phyloP scores from a whole-genome alignment of 2,797 vertebrate genomes.

The Helostoma temminkii region DNA sequence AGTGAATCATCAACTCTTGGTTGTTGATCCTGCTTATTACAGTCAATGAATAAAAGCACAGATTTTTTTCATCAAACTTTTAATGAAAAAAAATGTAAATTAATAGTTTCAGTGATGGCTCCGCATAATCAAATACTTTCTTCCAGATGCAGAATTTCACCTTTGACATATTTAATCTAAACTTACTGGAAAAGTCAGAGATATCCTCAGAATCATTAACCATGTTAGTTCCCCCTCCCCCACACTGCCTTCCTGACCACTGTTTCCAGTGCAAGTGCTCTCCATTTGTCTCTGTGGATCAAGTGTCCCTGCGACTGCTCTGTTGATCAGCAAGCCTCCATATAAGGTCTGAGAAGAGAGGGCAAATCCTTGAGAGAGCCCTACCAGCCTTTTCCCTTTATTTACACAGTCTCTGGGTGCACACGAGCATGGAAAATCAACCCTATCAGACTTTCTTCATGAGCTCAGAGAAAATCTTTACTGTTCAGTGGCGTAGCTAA shows the following conservation, averaged over 20 bases:
- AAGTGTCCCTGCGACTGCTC: conserved; percentile 75
- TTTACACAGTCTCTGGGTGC: conserved; percentile 75
- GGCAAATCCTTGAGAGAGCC: conserved; percentile 74
- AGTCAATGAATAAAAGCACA: conserved; percentile 2
- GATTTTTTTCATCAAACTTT: conserved; percentile 2
- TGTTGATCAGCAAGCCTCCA: conserved; percentile 79
- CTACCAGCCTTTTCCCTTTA: conserved; percentile 75
- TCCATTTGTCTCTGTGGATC: conserved; percentile 83
- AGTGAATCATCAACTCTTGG: conserved; percentile 60
- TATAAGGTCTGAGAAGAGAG: conserved; percentile 81
- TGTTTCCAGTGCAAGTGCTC: conserved; percentile 78
- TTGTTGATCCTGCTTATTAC: conserved; percentile 43
- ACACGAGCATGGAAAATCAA: conserved; percentile 69
- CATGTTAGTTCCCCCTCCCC: conserved; percentile 59
- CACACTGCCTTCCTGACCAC: conserved; percentile 48
- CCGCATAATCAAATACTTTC: background rate
- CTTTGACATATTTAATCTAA: conserved; percentile 27
- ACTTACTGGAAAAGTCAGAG: conserved; percentile 41
- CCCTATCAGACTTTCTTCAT: conserved; percentile 55
- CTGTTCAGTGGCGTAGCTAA: conserved; percentile 20
- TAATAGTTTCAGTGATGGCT: conserved; percentile 6
- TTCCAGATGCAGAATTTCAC: conserved; percentile 19
- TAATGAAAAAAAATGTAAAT: no score
- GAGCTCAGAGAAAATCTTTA: conserved; percentile 51
- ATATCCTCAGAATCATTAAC: conserved; percentile 61